Evolutionary conservation across 2,113 vertebrate species (phyloP), one percentile per base, ranked within the genome.

Genomic region (Pelobates fuscus): DNA sequence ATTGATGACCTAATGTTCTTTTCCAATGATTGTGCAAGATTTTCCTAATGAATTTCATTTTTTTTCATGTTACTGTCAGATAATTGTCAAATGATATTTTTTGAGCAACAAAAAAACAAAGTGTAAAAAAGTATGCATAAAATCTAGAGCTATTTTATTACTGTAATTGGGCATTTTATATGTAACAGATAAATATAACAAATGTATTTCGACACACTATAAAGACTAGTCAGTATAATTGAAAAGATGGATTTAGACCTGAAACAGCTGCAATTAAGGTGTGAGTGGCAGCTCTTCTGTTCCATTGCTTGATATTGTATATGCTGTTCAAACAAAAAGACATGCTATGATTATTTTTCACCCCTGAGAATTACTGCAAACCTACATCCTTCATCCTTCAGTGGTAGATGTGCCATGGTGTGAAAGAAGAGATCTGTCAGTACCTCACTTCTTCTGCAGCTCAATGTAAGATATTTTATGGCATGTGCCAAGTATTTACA

Each of bases 31-130:
- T 37, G 17, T 32, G 54, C n/a, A 21, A 44, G 44, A 64, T 37
- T 66, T 66, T 74, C 37, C 20, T 66, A 74, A 74, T 57, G 23
- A 29, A 27, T 37, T 74, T 17, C 21, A 64, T 23, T 20, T 46
- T 15, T 24, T 52, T 62, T 52, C 20, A n/a, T 30, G n/a, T 62
- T n/a, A 18, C 44, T 72, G 46, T 74, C 37, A 66, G 23, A 26
- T 21, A 17, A 66, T 52, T 73, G 49, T 74, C 64, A 66, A 64
- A 66, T 32, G 32, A 25, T 57, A 44, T n/a, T 12, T 49, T 49
- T 41, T 12, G 1, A n/a, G n/a, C n/a, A n/a, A n/a, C n/a, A n/a
- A n/a, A n/a, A n/a, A n/a, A n/a, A n/a, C n/a, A n/a, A n/a, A n/a
- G n/a, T n/a, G n/a, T n/a, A n/a, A n/a, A n/a, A n/a, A n/a, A n/a